Percentiles rank a stretch among this genome's conserved stretches.
Evolutionary conservation across 2,113 vertebrate genomes (phyloP).

Genomic region (Lutjanus erythropterus): DNA sequence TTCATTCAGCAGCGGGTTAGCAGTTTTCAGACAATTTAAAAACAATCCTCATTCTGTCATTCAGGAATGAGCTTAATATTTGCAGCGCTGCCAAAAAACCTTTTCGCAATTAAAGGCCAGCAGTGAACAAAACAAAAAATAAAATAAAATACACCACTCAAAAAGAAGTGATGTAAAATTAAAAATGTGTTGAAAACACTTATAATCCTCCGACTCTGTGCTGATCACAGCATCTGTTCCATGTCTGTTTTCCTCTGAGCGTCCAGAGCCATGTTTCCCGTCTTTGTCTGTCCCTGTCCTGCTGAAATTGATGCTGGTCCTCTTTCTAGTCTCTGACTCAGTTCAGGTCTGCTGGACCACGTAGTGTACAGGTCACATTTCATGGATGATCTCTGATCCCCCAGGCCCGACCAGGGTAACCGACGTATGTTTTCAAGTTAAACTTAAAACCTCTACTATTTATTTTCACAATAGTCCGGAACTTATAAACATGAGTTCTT

Average conservation of each 20-base stretch:
- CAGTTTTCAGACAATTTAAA: conserved; percentile 10
- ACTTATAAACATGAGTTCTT: too few relatives aligned
- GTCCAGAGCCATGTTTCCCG: conserved; percentile 17
- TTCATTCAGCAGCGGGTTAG: not conserved
- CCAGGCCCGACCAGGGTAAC: not conserved
- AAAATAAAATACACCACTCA: not conserved
- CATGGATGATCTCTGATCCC: conserved; percentile 63
- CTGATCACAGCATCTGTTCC: not conserved
- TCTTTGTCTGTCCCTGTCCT: conserved; percentile 26
- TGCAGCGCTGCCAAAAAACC: not conserved
- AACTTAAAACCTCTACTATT: too few relatives aligned
- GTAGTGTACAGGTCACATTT: conserved; percentile 74
- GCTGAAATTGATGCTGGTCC: conserved; percentile 54
- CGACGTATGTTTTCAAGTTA: too few relatives aligned
- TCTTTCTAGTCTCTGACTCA: conserved; percentile 44
- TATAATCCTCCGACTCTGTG: not conserved
- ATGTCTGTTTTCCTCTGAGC: not conserved
- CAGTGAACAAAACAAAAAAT: conserved; percentile 1
- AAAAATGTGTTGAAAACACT: not conserved
- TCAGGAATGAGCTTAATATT: not conserved
- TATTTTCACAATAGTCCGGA: too few relatives aligned
- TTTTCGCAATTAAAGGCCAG: not conserved
- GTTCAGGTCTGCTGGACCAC: conserved; percentile 47
- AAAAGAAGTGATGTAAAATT: not conserved
- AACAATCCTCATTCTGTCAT: conserved; percentile 24